Percentiles rank a stretch among this genome's conserved stretches.
These are phyloP conservation scores for Pammene aurita DNA, from an alignment of 2,888 invertebrate genomes.

Conservation along the genomic window DNA sequence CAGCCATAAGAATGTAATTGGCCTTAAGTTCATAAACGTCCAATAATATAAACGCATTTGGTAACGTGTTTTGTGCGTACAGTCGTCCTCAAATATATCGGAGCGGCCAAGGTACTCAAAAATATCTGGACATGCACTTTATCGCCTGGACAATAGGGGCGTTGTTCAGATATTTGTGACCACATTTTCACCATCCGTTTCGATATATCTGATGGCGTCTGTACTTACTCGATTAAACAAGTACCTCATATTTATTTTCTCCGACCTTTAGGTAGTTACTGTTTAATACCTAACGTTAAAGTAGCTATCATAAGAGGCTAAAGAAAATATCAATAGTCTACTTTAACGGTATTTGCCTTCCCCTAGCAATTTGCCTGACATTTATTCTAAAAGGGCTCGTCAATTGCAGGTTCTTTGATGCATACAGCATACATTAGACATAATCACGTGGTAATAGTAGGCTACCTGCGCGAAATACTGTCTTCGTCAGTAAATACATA, in stretches of 20 bases:
- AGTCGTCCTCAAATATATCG: too few species aligned
- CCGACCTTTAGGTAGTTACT: neutral
- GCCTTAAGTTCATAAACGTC: too few species aligned
- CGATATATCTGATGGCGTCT: too few species aligned
- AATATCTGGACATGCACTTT: too few species aligned
- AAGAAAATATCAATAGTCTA: slow-evolving; percentile 28
- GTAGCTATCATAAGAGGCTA: slow-evolving; percentile 7
- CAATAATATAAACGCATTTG: too few species aligned
- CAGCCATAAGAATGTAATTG: too few species aligned
- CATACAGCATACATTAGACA: slow-evolving; percentile 49
- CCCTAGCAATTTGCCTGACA: slow-evolving; percentile 64
- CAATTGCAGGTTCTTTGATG: slow-evolving; percentile 66
- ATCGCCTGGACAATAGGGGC: too few species aligned
- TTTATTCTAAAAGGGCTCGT: slow-evolving; percentile 69
- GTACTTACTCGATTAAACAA: too few species aligned
- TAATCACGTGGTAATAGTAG: slow-evolving; percentile 48
- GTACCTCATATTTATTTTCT: neutral
- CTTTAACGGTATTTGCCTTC: slow-evolving; percentile 52
- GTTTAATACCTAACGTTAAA: neutral
- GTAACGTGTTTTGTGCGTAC: too few species aligned
- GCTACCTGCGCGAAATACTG: slow-evolving; percentile 53
- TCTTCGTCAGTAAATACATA: slow-evolving; percentile 25
- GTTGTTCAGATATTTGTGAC: too few species aligned
- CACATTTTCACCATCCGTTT: too few species aligned
- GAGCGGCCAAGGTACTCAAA: too few species aligned